Evolutionary conservation across 2,888 invertebrate species (phyloP).

Genomic region (Portevinia maculata): DNA sequence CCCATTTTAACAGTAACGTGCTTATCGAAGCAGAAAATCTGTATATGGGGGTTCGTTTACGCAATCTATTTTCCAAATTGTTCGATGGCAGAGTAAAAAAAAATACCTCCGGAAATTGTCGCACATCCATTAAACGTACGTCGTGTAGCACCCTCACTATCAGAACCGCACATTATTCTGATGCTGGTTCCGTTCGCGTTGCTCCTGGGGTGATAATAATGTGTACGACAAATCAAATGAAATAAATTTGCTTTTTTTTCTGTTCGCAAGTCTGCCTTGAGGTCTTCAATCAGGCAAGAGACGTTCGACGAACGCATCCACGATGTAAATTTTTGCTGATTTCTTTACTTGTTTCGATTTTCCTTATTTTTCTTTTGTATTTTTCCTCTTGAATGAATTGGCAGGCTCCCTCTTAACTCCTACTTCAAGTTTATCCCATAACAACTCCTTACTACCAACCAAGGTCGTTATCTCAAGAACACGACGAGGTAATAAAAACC

Average conservation of each 20-base stretch:
- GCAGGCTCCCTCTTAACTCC: slow-evolving; percentile 19
- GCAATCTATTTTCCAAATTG: slow-evolving; percentile 65
- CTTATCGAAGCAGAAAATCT: slow-evolving; percentile 70
- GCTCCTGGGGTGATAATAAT: slow-evolving; percentile 73
- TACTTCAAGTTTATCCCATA: slow-evolving; percentile 15
- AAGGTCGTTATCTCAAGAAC: slow-evolving; percentile 58
- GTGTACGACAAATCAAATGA: slow-evolving; percentile 77
- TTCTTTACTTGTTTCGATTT: slow-evolving; percentile 7
- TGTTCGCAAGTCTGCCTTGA: slow-evolving; percentile 26
- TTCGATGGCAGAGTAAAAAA: slow-evolving; percentile 36
- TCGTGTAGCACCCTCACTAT: slow-evolving; percentile 33
- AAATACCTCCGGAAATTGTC: slow-evolving; percentile 66
- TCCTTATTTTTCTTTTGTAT: slow-evolving; percentile 42
- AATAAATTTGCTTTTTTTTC: slow-evolving; percentile 59
- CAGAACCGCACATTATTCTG: slow-evolving; percentile 40
- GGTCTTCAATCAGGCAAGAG: slow-evolving; percentile 61
- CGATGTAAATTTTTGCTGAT: slow-evolving; percentile 39
- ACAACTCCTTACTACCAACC: slow-evolving; percentile 28
- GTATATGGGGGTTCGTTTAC: slow-evolving; percentile 47
- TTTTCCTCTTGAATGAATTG: slow-evolving; percentile 63
- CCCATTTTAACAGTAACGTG: slow-evolving; percentile 24
- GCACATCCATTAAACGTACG: slow-evolving; percentile 69
- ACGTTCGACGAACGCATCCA: slow-evolving; percentile 30
- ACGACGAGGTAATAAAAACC: slow-evolving; percentile 57
- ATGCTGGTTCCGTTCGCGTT: slow-evolving; percentile 26